phyloP scores from a whole-genome alignment of 1,140 invertebrate genomes.

The Anastatus disparis region DNA sequence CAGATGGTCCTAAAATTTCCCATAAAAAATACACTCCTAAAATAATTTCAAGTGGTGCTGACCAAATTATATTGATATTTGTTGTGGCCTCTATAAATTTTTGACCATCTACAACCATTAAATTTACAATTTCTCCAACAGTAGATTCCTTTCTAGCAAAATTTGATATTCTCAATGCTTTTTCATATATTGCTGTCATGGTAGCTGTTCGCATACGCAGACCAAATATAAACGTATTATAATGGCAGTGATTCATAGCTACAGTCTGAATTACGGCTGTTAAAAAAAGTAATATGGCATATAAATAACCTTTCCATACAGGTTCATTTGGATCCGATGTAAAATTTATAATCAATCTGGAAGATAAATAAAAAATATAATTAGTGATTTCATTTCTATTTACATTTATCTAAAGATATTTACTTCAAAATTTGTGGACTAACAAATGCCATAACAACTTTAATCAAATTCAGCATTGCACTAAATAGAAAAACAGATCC shows the following conservation, averaged over 20 bases:
- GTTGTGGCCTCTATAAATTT: slow-evolving; percentile 88
- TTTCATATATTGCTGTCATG: slow-evolving; percentile 93
- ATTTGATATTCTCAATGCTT: slow-evolving; percentile 84
- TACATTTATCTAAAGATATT: slow-evolving; percentile 55
- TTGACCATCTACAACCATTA: slow-evolving; percentile 90
- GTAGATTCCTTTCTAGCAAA: slow-evolving; percentile 84
- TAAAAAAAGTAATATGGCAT: slow-evolving; percentile 80
- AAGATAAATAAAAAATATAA: slow-evolving; percentile 62
- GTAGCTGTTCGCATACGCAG: slow-evolving; percentile 91
- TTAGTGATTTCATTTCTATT: too few relatives aligned
- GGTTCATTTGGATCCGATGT: slow-evolving; percentile 69
- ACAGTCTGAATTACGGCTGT: slow-evolving; percentile 88
- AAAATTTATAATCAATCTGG: slow-evolving; percentile 78
- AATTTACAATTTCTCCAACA: slow-evolving; percentile 89
- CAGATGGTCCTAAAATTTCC: slow-evolving; percentile 84
- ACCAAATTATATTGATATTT: slow-evolving; percentile 97
- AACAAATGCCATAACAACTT: slow-evolving; percentile 89
- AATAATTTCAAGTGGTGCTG: slow-evolving; percentile 91
- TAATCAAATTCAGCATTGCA: slow-evolving; percentile 79
- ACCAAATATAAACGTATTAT: slow-evolving; percentile 90
- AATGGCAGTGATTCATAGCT: slow-evolving; percentile 88
- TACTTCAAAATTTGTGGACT: slow-evolving; percentile 83
- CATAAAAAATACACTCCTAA: slow-evolving; percentile 91
- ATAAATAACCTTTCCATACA: slow-evolving; percentile 89
- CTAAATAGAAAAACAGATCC: slow-evolving; percentile 87